These are phyloP conservation scores for Megaleporinus macrocephalus DNA, from an alignment of 2,113 vertebrate species.

Conservation along the genomic window DNA sequence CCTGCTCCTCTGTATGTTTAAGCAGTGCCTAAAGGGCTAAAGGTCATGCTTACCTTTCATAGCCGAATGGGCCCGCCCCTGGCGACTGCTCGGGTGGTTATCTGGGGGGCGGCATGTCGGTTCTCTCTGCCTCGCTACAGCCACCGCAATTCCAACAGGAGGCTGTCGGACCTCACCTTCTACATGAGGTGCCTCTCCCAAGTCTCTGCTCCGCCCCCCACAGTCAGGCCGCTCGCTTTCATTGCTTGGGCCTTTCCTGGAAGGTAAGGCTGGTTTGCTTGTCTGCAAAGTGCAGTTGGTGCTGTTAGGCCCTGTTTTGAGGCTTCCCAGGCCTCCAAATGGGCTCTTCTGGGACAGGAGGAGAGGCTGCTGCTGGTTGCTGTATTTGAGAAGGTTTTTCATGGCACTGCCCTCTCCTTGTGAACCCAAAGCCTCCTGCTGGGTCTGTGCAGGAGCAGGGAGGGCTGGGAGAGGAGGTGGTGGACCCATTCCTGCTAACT, in stretches of 20 bases:
- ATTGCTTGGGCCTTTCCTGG: constrained; percentile 76
- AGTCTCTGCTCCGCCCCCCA: constrained; percentile 81
- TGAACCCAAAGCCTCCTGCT: constrained; percentile 81
- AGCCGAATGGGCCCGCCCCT: constrained; percentile 78
- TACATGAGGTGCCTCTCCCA: constrained; percentile 78
- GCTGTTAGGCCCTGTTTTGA: constrained; percentile 80
- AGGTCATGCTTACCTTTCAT: constrained; percentile 81
- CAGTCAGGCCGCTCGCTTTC: constrained; percentile 90
- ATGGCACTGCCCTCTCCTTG: constrained; percentile 90
- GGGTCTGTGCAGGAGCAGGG: constrained; percentile 65
- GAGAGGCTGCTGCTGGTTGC: constrained; percentile 91
- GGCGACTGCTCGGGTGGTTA: constrained; percentile 74
- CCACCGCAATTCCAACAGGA: constrained; percentile 92
- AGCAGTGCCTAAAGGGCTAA: constrained; percentile 24
- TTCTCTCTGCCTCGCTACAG: constrained; percentile 91
- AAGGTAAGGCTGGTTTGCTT: constrained; percentile 73
- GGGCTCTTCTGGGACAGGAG: constrained; percentile 90
- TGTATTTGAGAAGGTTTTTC: constrained; percentile 95
- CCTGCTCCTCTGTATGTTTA: constrained; percentile 37
- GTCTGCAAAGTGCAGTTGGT: constrained; percentile 90
- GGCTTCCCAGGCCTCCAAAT: constrained; percentile 83
- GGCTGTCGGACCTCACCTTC: constrained; percentile 93
- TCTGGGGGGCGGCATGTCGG: constrained; percentile 80
- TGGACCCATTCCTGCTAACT: constrained; percentile 62
- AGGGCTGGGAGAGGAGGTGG: constrained; percentile 65